Percentiles rank a stretch among this genome's conserved stretches.
phyloP scores from a whole-genome alignment of 2,113 vertebrate genomes.

The Python bivittatus region DNA sequence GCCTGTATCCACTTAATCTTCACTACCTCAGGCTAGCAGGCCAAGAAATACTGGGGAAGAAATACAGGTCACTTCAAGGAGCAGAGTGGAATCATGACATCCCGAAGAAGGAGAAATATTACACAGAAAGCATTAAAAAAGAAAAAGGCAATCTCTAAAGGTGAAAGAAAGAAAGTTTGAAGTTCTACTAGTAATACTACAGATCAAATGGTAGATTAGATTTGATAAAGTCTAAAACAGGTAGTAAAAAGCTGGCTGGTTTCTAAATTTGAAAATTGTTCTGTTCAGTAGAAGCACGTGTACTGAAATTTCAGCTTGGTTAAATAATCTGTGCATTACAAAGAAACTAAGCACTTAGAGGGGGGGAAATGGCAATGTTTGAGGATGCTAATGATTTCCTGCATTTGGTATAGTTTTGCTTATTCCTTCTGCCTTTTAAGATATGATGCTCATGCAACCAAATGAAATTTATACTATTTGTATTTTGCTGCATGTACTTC shows the following conservation, averaged over 20 bases:
- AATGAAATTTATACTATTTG: background rate
- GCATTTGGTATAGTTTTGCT: background rate
- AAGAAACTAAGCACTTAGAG: background rate
- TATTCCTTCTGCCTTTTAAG: background rate
- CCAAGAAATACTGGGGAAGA: background rate
- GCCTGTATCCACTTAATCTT: background rate
- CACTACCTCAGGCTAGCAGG: background rate
- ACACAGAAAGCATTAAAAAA: conserved; percentile 15
- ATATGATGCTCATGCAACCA: background rate
- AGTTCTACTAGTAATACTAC: background rate
- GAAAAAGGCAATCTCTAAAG: background rate
- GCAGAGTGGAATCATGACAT: conserved; percentile 16
- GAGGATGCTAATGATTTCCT: background rate
- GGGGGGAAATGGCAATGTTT: background rate
- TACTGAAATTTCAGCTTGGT: background rate
- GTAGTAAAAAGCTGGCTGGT: background rate
- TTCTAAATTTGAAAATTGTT: conserved; percentile 8
- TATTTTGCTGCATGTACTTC: background rate
- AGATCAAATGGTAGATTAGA: background rate
- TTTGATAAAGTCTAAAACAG: background rate
- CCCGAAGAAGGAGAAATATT: background rate
- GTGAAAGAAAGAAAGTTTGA: background rate
- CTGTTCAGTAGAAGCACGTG: background rate
- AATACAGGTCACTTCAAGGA: background rate
- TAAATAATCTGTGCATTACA: background rate